Evolutionary conservation across 2,113 vertebrate genomes (phyloP), one percentile per base, ranked within the genome.

Genomic region (Herpetotheres cachinnans): DNA sequence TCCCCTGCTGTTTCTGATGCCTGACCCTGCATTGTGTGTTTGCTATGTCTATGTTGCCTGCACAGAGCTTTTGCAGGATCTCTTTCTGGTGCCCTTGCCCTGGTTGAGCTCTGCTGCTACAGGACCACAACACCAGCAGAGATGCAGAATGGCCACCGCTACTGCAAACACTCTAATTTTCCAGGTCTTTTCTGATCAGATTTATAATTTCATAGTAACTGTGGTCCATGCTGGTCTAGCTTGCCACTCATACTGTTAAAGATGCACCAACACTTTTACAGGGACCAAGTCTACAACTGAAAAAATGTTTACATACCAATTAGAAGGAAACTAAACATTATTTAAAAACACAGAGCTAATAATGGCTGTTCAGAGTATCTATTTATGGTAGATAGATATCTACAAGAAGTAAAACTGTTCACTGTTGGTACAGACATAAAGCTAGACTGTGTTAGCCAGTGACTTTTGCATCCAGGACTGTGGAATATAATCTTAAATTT

Each of bases 11-110:
- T 52, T 73, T 61, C 58, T 86, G 63, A 3, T 44, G 25, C 19
- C 55, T 71, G 86, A 56, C n/a, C 12, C 66, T 89, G 26, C 46
- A 55, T 2, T 0, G 0, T 36, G 6, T 52, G n/a, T 54, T 11
- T n/a, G 59, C 46, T 82, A 6, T 62, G 36, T 44, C 62, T 63
- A 4, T 3, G 0, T 4, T 11, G 4, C 21, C 55, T 78, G 54
- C 34, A 65, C 32, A 46, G 59, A 78, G 24, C 5, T 88, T 82
- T 65, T 80, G 44, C 27, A 65, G 16, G 25, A 56, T 27, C 20
- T 72, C 38, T 62, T 67, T 47, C 36, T 65, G 36, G 27, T 61
- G 76, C 46, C 19, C 40, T 85, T 38, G 8, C 4, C 9, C 8
- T 63, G 12, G 7, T 12, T 79, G 26, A 72, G 47, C 56, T 86